phyloP scores from a whole-genome alignment of 2,797 vertebrate genomes.

The Muscicapa striata region DNA sequence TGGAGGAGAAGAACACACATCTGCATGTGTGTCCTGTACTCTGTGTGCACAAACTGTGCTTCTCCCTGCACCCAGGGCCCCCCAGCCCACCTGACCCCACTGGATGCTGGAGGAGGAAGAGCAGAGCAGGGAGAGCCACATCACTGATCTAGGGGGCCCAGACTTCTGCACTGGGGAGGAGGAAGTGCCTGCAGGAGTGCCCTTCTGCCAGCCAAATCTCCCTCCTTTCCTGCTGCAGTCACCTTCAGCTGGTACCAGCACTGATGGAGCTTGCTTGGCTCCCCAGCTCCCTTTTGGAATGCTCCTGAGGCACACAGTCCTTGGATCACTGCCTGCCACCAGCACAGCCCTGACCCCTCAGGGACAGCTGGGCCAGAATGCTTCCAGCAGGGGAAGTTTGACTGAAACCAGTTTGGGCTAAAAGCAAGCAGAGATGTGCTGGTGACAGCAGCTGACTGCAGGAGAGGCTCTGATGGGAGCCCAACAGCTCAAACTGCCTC shows the following conservation, averaged over 20 bases:
- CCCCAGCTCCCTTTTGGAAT: neutral
- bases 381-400: neutral
- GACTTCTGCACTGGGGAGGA: neutral
- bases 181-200: neutral
- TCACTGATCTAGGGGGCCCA: accelerated
- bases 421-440: neutral
- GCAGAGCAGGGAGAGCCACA: neutral
- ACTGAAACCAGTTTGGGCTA: neutral
- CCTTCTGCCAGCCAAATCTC: accelerated
- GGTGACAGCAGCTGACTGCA: neutral
- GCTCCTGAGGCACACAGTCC: neutral
- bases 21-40: neutral
- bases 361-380: neutral
- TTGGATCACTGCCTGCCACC: neutral
- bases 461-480: neutral
- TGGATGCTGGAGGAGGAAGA: no score
- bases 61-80: neutral
- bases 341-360: neutral
- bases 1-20: neutral
- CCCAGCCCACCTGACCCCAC: neutral
- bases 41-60: neutral
- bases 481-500: neutral
- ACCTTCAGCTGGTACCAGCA: neutral
- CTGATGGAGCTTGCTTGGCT: neutral
- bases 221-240: neutral